These are phyloP conservation scores for Mya arenaria DNA, from an alignment of 1,140 invertebrate species.

Conservation along the genomic window DNA sequence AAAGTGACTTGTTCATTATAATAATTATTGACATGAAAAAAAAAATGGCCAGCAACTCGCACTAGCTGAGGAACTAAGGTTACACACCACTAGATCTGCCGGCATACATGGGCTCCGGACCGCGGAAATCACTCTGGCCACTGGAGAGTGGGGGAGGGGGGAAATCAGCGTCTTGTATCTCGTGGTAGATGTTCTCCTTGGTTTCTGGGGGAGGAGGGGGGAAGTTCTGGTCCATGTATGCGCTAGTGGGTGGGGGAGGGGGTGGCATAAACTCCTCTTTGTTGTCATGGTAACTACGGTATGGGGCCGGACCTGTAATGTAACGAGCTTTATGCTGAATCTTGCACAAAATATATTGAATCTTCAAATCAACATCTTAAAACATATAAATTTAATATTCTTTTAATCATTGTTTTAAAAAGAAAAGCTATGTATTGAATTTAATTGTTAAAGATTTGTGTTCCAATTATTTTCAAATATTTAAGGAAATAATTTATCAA, in stretches of 20 bases:
- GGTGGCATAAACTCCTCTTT: constrained; percentile 67
- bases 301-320: constrained; percentile 22
- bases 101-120: constrained; percentile 11
- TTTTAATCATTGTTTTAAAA: too few species aligned
- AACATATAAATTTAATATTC: too few species aligned
- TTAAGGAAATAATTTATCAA: too few species aligned
- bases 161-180: constrained; percentile 53
- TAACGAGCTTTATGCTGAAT: too few species aligned
- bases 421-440: too few species aligned
- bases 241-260: constrained; percentile 61
- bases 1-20: too few species aligned
- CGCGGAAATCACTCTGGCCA: neutral
- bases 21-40: too few species aligned
- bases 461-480: too few species aligned
- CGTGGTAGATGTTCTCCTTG: constrained; percentile 56
- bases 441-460: too few species aligned
- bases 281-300: constrained; percentile 28
- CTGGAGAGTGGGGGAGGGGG: constrained; percentile 67
- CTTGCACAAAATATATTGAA: too few species aligned
- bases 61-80: neutral
- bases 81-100: neutral
- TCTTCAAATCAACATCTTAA: too few species aligned
- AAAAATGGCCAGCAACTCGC: neutral
- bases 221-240: constrained; percentile 57
- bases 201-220: constrained; percentile 56